A percentile compares a stretch with the other conserved stretches of the same genome.
These are phyloP conservation scores for Bombus vancouverensis DNA, from an alignment of 1,140 invertebrate species.

Conservation along the genomic window DNA sequence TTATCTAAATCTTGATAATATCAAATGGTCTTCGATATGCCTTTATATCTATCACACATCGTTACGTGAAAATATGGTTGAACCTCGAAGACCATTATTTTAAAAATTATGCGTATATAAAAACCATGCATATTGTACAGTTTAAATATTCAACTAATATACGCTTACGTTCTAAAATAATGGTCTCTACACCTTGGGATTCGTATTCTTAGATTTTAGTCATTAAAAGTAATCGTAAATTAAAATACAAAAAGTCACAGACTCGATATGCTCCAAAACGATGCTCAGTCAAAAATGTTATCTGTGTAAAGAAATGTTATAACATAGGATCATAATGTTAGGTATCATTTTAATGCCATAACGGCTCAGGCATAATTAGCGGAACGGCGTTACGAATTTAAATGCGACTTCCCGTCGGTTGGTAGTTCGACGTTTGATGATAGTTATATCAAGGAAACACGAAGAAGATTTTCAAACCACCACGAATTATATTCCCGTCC, in stretches of 20 bases:
- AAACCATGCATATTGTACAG: no score
- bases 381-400: constrained; percentile 44
- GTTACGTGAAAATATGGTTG: no score
- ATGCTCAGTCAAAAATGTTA: not conserved
- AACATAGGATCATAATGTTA: constrained; percentile 4
- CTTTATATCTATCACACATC: not conserved
- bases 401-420: constrained; percentile 36
- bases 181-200: no score
- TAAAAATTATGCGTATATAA: no score
- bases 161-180: no score
- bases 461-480: constrained; percentile 44
- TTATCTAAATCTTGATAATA: not conserved
- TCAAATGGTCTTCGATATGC: not conserved
- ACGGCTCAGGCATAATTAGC: constrained; percentile 31
- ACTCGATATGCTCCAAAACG: not conserved
- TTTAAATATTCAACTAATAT: no score
- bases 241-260: not conserved
- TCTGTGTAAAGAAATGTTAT: not conserved
- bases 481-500: constrained; percentile 46
- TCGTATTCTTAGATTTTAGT: no score
- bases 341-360: constrained; percentile 4
- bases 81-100: no score
- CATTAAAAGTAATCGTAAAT: not conserved
- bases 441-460: constrained; percentile 43
- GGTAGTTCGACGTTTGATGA: constrained; percentile 39